A percentile compares a stretch with the other conserved stretches of the same genome.
Evolutionary conservation across 2,113 vertebrate genomes (phyloP).

Genomic region (Gadus chalcogrammus): DNA sequence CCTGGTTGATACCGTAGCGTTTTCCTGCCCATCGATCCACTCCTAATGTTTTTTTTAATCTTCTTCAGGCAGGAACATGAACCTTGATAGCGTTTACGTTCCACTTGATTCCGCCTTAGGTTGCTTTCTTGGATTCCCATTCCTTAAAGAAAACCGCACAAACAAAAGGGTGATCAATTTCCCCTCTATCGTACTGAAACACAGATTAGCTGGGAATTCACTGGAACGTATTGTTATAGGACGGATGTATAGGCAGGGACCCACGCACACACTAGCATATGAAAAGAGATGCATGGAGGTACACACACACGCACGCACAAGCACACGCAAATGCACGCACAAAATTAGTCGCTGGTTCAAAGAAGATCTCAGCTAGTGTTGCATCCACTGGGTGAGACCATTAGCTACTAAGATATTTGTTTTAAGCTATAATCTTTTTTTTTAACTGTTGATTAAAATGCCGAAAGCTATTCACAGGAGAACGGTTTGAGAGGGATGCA

Average conservation of each 20-base stretch:
- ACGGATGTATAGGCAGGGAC: background rate
- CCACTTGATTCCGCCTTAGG: conserved; percentile 59
- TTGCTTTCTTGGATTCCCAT: conserved; percentile 94
- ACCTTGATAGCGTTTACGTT: too few relatives aligned
- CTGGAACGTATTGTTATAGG: background rate
- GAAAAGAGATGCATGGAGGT: background rate
- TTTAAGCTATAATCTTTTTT: too few relatives aligned
- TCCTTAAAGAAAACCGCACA: conserved; percentile 72
- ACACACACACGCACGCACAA: background rate
- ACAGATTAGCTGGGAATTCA: background rate
- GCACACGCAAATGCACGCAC: too few relatives aligned
- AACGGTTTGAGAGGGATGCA: too few relatives aligned
- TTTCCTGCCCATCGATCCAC: too few relatives aligned
- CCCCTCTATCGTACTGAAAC: background rate
- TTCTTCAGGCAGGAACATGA: conserved; percentile 1
- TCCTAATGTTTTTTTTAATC: conserved; percentile 9
- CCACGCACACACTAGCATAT: background rate
- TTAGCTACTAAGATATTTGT: background rate
- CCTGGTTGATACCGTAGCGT: too few relatives aligned
- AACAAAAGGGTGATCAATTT: background rate
- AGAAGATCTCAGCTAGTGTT: background rate
- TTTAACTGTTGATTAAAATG: too few relatives aligned
- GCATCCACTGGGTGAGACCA: conserved; percentile 3
- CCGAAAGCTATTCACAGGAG: too few relatives aligned
- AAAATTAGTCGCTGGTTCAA: background rate